Conservation (phyloP, 2,797 vertebrate species). For the Eospalax fontanierii region DNA sequence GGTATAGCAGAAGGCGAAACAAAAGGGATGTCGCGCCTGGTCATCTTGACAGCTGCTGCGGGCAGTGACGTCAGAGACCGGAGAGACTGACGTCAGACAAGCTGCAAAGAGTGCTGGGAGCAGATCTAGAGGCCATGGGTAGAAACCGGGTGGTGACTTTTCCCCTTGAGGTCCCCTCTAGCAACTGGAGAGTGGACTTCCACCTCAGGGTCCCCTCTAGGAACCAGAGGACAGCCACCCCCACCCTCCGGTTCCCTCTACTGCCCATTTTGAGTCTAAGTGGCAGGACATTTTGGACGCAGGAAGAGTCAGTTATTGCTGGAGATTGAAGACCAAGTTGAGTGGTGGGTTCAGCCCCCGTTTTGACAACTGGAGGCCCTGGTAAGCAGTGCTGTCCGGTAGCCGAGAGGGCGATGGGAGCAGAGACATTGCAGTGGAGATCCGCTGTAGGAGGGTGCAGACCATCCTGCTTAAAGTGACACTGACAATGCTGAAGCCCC, state of each 20-base stretch:
- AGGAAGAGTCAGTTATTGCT: not conserved
- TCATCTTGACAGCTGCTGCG: rapidly evolving
- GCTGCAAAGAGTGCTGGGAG: not conserved
- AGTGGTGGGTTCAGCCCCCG: not conserved
- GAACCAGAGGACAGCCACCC: too few relatives aligned
- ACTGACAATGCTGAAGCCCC: rapidly evolving
- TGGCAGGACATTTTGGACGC: not conserved
- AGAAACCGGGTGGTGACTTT: too few relatives aligned
- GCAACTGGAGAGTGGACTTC: too few relatives aligned
- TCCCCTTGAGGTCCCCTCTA: too few relatives aligned
- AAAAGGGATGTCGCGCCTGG: not conserved
- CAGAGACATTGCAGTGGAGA: too few relatives aligned
- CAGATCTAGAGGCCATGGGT: not conserved
- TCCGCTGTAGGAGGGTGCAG: rapidly evolving
- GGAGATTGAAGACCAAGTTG: not conserved
- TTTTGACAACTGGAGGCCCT: rapidly evolving
- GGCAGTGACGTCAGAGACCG: not conserved
- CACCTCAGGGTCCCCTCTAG: too few relatives aligned
- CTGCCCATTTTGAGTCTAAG: not conserved
- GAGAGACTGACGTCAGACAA: not conserved
- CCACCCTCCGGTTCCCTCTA: not conserved
- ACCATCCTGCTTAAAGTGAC: too few relatives aligned
- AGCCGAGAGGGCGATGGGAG: rapidly evolving
- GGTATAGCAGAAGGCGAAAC: not conserved
- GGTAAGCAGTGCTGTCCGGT: rapidly evolving